Base-by-base conservation (phyloP, 2,888 invertebrate species). In the Zootermopsis nevadensis region DNA sequence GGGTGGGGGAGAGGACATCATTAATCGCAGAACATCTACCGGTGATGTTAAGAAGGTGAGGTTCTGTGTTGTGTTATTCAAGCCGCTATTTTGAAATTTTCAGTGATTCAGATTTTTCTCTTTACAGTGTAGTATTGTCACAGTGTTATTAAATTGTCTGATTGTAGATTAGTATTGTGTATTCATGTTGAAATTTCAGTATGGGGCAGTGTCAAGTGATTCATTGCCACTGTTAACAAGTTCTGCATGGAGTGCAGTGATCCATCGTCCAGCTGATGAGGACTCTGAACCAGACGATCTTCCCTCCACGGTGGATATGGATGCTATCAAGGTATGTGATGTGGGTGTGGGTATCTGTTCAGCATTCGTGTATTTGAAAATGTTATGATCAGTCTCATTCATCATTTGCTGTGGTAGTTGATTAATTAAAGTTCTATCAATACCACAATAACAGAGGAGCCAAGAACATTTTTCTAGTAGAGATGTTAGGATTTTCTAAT, bases 261-360 rank as follows among this genome's bases (percentile, higher is more conserved):
- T 88, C 67, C 88, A 88, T 84, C 87, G 86, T 66, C 88, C 88
- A 33, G 88, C 88, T 33, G 86, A 86, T 66, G 89, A 91, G 85
- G 93, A 93, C 88, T 92, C 92, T 24, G 93, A 93, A 88, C 92
- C 92, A 76, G 92, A 93, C 84, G 91, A 92, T 86, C 89, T 93
- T 86, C 93, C 93, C 24, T 93, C 93, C 42, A 93, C 93, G 38
- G 93, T 93, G 84, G 93, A 93, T 86, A 93, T 93, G 89, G 92
- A 93, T 86, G 93, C 93, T 84, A 92, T 93, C 87, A 93, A 92
- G 88, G 91, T 76, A 87, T 69, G 33, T 69, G 55, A 85, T 87
- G n/a, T 10, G 12, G 27, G 3, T 48, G 48, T 19, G 15, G 19
- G 42, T 4, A 48, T 48, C 48, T 48, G 48, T 48, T 48, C 19